A percentile compares a stretch with the other conserved stretches of the same genome.
Conservation (phyloP, 2,113 vertebrate species). For the Megaleporinus macrocephalus region DNA sequence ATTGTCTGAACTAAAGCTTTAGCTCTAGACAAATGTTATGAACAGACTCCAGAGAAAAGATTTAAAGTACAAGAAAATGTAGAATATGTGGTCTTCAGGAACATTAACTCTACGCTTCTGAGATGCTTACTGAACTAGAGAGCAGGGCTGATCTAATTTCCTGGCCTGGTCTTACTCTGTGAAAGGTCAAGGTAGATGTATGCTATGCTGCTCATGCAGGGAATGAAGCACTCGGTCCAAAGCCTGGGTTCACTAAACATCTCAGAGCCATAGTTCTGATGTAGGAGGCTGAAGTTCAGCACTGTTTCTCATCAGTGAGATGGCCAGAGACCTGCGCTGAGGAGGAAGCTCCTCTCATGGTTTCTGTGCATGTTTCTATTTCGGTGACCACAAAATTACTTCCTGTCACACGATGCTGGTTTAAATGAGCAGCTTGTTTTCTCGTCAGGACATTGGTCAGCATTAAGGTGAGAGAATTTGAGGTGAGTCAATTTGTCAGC, state of each 20-base stretch:
- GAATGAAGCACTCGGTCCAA: not conserved
- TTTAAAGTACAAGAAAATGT: not conserved
- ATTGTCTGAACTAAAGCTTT: too few species aligned
- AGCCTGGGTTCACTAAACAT: not conserved
- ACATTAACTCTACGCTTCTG: not conserved
- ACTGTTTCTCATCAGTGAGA: slow-evolving; percentile 37
- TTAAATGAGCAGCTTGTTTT: slow-evolving; percentile 5
- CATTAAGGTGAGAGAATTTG: not conserved
- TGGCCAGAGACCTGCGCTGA: slow-evolving; percentile 27
- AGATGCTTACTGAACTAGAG: not conserved
- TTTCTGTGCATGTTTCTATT: slow-evolving; percentile 17
- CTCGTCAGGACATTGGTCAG: not conserved
- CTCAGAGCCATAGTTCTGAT: not conserved
- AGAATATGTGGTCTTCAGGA: not conserved
- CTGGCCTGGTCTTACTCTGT: not conserved
- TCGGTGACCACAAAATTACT: slow-evolving; percentile 27
- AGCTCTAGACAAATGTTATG: too few species aligned
- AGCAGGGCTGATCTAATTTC: not conserved
- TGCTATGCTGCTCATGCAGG: not conserved
- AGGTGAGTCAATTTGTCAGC: slow-evolving; percentile 8
- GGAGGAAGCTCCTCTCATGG: slow-evolving; percentile 8
- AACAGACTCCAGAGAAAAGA: too few species aligned
- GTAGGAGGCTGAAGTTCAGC: slow-evolving; percentile 1
- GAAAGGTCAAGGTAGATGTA: slow-evolving; percentile 23
- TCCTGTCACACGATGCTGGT: slow-evolving; percentile 25